A percentile compares a stretch with the other conserved stretches of the same genome.
Evolutionary conservation across 1,140 invertebrate species (phyloP).

Genomic region (Tetranychus urticae): DNA sequence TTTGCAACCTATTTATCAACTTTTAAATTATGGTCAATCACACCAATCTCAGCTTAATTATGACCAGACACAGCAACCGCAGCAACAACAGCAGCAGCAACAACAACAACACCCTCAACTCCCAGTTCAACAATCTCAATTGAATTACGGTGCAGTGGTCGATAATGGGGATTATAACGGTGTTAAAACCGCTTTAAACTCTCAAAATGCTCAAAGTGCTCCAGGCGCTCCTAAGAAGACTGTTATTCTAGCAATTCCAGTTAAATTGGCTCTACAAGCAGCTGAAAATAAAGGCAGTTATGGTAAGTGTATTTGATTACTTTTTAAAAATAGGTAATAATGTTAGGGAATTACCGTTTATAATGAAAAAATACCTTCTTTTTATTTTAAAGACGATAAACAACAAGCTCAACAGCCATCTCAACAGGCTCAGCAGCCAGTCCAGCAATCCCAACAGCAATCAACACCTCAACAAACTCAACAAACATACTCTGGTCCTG

Average conservation of each 20-base stretch:
- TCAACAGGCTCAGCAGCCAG: not conserved
- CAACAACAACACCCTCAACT: not conserved
- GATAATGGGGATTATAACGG: not conserved
- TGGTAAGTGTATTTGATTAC: not conserved
- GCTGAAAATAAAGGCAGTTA: not conserved
- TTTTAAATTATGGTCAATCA: too few species aligned
- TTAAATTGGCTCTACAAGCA: not conserved
- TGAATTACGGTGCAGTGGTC: not conserved
- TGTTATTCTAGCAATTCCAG: not conserved
- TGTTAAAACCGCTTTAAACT: not conserved
- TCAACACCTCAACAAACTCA: not conserved
- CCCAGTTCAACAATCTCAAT: not conserved
- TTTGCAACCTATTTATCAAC: too few species aligned
- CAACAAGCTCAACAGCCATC: not conserved
- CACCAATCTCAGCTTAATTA: too few species aligned
- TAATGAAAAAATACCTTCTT: not conserved
- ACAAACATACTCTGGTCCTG: not conserved
- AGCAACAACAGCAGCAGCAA: not conserved
- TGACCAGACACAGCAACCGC: not conserved
- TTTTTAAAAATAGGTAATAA: not conserved
- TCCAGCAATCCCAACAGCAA: not conserved
- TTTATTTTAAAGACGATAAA: not conserved
- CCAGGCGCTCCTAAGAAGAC: not conserved
- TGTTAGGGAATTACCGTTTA: not conserved
- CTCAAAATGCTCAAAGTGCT: too few species aligned